Percentiles rank a stretch among this genome's conserved stretches.
phyloP scores from a whole-genome alignment of 1,140 invertebrate genomes.

The Eumeta japonica region DNA sequence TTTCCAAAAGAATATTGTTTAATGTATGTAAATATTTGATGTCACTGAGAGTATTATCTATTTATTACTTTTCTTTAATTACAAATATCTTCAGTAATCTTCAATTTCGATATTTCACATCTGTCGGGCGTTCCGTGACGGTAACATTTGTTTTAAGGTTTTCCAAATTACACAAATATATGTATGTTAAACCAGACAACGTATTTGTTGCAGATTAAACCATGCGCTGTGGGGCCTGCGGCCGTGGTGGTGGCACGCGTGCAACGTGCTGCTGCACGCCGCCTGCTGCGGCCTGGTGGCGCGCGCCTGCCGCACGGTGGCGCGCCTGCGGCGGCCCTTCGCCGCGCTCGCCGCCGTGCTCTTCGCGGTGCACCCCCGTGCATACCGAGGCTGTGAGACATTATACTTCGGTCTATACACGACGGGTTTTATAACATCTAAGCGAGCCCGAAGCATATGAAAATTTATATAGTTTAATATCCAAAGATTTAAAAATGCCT shows the following conservation, averaged over 20 bases:
- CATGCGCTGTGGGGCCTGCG: conserved; percentile 67
- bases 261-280: conserved; percentile 73
- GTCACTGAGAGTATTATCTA: no score
- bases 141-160: no score
- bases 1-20: no score
- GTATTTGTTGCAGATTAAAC: conserved; percentile 69
- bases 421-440: no score
- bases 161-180: no score
- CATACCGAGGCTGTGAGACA: conserved; percentile 86
- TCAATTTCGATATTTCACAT: no score
- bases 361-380: conserved; percentile 87
- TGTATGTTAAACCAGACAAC: no score
- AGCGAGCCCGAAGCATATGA: no score
- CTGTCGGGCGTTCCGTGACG: no score
- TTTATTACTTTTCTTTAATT: no score
- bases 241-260: conserved; percentile 74
- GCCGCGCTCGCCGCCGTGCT: conserved; percentile 70
- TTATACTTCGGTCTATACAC: conserved; percentile 2
- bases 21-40: no score
- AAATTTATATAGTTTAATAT: not conserved
- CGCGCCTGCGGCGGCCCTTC: conserved; percentile 65
- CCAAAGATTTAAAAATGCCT: not conserved
- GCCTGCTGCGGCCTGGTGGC: conserved; percentile 72
- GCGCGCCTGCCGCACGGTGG: conserved; percentile 65
- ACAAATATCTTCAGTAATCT: no score